Conservation (phyloP, 92 coral and sea anemone species). For the Plumapathes pennacea region DNA sequence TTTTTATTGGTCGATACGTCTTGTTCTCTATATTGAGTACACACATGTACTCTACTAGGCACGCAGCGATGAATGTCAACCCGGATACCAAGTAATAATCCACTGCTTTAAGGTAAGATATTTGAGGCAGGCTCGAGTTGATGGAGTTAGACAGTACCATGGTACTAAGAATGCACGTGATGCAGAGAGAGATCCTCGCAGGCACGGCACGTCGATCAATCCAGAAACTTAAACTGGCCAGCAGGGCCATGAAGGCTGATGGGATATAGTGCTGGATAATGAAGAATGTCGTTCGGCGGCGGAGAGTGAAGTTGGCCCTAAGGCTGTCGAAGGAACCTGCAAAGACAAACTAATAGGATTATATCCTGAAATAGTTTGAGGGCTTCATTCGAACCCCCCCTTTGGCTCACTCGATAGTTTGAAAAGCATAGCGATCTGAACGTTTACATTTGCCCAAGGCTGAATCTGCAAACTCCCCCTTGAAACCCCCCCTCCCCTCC, state of each 20-base stretch:
- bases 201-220: conserved; percentile 83
- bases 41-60: conserved; percentile 72
- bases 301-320: conserved; percentile 64
- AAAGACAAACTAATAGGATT: background rate
- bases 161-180: conserved; percentile 76
- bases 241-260: conserved; percentile 60
- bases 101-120: conserved; percentile 82
- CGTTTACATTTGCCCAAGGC: no score
- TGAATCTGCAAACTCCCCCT: no score
- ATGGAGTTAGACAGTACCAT: conserved; percentile 77
- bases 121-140: conserved; percentile 71
- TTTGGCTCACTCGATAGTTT: no score
- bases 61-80: conserved; percentile 64
- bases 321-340: conserved; percentile 80
- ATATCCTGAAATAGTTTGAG: no score
- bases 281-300: conserved; percentile 74
- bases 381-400: no score
- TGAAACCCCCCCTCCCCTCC: no score
- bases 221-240: conserved; percentile 82
- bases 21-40: conserved; percentile 64
- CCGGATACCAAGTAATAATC: conserved; percentile 77
- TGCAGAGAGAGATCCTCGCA: conserved; percentile 72
- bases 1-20: no score
- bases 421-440: no score
- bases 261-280: conserved; percentile 75